Base-by-base conservation (phyloP, 2,888 invertebrate genomes). In the Plemyria rubiginata region DNA sequence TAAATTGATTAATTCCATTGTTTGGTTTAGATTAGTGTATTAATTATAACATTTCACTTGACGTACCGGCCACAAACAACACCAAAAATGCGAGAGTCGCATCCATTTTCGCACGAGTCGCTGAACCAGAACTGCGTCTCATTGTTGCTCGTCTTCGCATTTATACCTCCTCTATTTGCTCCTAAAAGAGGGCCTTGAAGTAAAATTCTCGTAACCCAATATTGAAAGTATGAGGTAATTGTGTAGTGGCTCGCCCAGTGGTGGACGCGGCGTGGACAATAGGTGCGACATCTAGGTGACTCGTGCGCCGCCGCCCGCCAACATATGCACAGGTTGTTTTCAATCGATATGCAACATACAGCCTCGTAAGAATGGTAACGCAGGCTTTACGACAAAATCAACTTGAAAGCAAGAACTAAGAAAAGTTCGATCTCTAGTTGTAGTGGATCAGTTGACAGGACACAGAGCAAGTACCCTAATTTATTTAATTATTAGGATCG, bases 171-270 rank as follows among this genome's bases (percentile, higher is more conserved):
- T 81, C 86, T 91, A 88, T 92, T 90, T 91, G 82, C 85, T 88
- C 87, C 92, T 82, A 90, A 90, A 88, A 84, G 87, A 79, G 83
- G 85, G 82, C 92, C 92, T 92, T 92, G 92, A 88, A 87, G 89
- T 84, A 90, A 90, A 90, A 88, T 92, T 90, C 90, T 92, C 88
- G 92, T 92, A 92, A 90, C 88, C 89, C 89, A 90, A 90, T 92
- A 92, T 92, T 88, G 92, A 86, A 87, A 87, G 90, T 89, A 82
- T 92, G 92, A 92, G 89, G 92, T 92, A 92, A 92, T 87, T 82
- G 77, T 76, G 76, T 73, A 79, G 85, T 79, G 91, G 88, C 90
- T 90, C 91, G 84, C 90, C 92, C 92, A 88, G 83, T 77, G 82
- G 80, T 77, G 81, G 79, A 76, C 75, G 77, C 75, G 78, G 75